A percentile compares a stretch with the other conserved stretches of the same genome.
These are phyloP conservation scores for Dreissena rostriformis DNA, from an alignment of 1,140 invertebrate species.

Conservation along the genomic window DNA sequence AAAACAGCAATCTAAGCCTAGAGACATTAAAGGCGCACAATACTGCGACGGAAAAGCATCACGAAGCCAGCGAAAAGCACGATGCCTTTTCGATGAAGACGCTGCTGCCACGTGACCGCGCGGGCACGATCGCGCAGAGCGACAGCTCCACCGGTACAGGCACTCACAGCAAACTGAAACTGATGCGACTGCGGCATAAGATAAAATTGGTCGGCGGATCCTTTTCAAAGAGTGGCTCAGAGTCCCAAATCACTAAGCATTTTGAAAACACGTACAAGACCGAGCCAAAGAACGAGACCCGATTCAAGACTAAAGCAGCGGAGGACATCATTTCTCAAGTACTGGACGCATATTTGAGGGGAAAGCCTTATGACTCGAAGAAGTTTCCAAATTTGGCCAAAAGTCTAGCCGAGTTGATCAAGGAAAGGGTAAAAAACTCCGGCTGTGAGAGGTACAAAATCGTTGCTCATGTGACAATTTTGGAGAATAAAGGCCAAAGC, in stretches of 20 bases:
- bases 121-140: slow-evolving; percentile 42
- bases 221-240: slow-evolving; percentile 52
- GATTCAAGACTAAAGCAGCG: slow-evolving; percentile 59
- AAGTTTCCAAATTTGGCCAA: slow-evolving; percentile 63
- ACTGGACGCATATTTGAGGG: slow-evolving; percentile 62
- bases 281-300: slow-evolving; percentile 53
- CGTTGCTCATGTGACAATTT: slow-evolving; percentile 67
- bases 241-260: slow-evolving; percentile 32
- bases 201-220: slow-evolving; percentile 43
- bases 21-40: slow-evolving; percentile 45
- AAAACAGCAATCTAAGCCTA: slow-evolving; percentile 22
- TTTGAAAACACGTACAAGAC: slow-evolving; percentile 68
- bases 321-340: slow-evolving; percentile 63
- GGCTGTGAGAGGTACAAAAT: slow-evolving; percentile 71
- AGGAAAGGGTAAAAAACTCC: slow-evolving; percentile 68
- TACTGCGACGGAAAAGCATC: neutral
- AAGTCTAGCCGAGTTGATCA: slow-evolving; percentile 68
- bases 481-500: slow-evolving; percentile 70
- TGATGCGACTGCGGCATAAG: slow-evolving; percentile 57
- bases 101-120: neutral
- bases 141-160: slow-evolving; percentile 48
- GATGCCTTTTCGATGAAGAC: neutral
- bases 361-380: slow-evolving; percentile 63
- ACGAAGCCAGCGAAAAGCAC: neutral
- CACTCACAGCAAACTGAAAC: slow-evolving; percentile 36